Conservation (phyloP, 2,797 vertebrate species). For the Anguilla marmorata region DNA sequence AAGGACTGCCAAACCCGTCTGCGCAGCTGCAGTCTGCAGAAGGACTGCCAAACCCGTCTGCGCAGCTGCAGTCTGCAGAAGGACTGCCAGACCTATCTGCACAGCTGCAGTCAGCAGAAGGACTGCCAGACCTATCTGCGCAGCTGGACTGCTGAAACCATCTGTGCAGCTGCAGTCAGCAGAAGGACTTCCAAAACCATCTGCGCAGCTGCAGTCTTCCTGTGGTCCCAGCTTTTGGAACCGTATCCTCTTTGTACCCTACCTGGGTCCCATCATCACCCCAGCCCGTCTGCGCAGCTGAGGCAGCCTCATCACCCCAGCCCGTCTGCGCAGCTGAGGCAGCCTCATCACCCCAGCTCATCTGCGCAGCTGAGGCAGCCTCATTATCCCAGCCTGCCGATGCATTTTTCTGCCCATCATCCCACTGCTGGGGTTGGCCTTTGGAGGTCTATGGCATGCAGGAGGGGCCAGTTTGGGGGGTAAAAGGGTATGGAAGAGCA, state of each 20-base stretch:
- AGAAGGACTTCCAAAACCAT: too few species aligned
- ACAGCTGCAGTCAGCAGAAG: background rate
- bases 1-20: background rate
- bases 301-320: too few species aligned
- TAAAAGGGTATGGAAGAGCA: slow-evolving; percentile 35
- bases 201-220: slow-evolving; percentile 1
- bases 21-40: background rate
- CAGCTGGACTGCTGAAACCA: background rate
- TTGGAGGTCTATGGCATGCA: slow-evolving; percentile 31
- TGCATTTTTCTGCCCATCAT: slow-evolving; percentile 38
- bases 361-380: too few species aligned
- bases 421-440: slow-evolving; percentile 50
- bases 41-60: background rate
- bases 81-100: background rate
- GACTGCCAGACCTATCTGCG: background rate
- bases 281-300: slow-evolving; percentile 25
- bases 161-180: background rate
- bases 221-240: background rate
- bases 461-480: slow-evolving; percentile 38
- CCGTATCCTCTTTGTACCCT: slow-evolving; percentile 37
- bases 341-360: slow-evolving; percentile 40
- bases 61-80: background rate
- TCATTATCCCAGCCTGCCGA: slow-evolving; percentile 20
- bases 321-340: too few species aligned
- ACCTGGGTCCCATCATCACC: slow-evolving; percentile 52